Evolutionary conservation across 1,140 invertebrate species (phyloP), one percentile per base, ranked within the genome.

Genomic region (Ceratoteleas bidentatus): DNA sequence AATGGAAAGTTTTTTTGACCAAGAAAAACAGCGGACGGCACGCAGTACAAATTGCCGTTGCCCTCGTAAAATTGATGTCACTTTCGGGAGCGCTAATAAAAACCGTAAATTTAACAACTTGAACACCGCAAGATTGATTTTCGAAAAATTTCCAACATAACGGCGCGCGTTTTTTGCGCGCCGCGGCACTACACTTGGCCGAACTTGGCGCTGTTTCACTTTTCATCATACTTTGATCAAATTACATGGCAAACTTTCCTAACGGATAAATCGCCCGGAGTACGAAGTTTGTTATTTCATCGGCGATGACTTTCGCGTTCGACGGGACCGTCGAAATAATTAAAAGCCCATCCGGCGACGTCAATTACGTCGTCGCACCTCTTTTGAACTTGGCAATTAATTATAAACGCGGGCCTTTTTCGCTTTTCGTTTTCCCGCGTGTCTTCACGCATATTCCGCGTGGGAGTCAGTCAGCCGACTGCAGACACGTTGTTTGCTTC

Each of bases 401-500:
- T 68, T 76, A 68, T 45, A 33, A 53, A 56, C 54, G n/a, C 15
- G 6, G 43, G 9, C 9, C 5, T 9, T 70, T 70, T 60, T 53
- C 60, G 34, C 4, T 45, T 15, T 40, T 14, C 45, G 14, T 38
- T 13, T 7, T n/a, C 7, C 5, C 52, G 10, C 6, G 38, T 33
- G 43, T 43, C 32, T 62, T 33, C 50, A 62, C 47, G 40, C 43
- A 68, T 76, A 62, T 69, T 77, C 56, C 11, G 32, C 61, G 32
- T 54, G 57, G 8, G 14, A 38, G 43, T 62, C 58, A 56, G 61
- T 40, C 40, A 13, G 13, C 49, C 11, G 50, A 47, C 40, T 65
- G 6, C 7, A 66, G 62, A 64, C 57, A 64, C 58, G 65, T 40
- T 69, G 65, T 70, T 77, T 77, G 36, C 74, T 70, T 16, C 16